phyloP scores from a whole-genome alignment of 2,888 invertebrate species.

The Phalangium opilio region DNA sequence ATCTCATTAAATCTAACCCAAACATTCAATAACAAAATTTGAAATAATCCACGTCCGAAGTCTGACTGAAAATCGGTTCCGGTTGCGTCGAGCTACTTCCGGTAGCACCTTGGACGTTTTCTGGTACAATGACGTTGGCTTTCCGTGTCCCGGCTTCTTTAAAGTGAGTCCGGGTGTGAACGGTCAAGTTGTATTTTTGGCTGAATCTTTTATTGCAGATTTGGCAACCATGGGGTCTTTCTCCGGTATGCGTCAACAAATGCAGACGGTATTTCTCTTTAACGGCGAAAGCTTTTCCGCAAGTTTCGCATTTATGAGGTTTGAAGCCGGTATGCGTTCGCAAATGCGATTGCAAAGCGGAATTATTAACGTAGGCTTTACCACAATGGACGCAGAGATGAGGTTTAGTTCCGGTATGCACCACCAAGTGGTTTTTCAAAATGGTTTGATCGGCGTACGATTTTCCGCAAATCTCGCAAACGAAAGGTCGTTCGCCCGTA shows the following conservation, averaged over 20 bases:
- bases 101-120: too few relatives aligned
- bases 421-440: background rate
- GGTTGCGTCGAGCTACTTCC: too few relatives aligned
- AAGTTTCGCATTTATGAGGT: background rate
- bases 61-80: too few relatives aligned
- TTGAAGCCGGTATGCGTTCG: background rate
- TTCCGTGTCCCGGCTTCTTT: too few relatives aligned
- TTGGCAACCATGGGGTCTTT: background rate
- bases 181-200: background rate
- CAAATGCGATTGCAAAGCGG: background rate
- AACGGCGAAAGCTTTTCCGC: background rate
- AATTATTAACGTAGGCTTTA: background rate
- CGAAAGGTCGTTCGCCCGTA: background rate
- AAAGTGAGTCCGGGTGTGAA: background rate
- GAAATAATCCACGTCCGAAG: too few relatives aligned
- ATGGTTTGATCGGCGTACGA: background rate
- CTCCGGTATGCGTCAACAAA: background rate
- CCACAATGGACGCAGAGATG: background rate
- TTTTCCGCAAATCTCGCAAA: background rate
- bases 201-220: background rate
- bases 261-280: background rate
- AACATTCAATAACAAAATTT: too few relatives aligned
- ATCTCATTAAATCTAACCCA: too few relatives aligned
- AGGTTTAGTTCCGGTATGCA: background rate
- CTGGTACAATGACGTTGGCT: too few relatives aligned